Evolutionary conservation across 1,140 invertebrate species (phyloP).

Genomic region (Microplitis mediator): DNA sequence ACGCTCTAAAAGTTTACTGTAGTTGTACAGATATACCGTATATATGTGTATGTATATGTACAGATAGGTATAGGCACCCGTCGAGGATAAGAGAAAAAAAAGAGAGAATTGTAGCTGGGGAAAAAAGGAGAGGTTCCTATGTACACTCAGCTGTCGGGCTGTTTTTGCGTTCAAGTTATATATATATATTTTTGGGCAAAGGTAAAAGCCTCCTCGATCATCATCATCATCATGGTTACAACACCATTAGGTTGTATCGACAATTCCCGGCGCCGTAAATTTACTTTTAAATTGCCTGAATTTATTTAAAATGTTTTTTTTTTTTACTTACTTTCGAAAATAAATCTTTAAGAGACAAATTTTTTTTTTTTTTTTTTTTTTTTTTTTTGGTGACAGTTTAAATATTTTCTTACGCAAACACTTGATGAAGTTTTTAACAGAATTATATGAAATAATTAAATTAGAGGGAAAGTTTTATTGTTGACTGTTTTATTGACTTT

Average conservation of each 20-base stretch:
- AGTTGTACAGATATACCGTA: not conserved
- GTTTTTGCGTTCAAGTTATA: slow-evolving; percentile 35
- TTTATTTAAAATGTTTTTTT: not conserved
- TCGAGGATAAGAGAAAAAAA: slow-evolving; percentile 21
- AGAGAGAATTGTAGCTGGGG: not conserved
- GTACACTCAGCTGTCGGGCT: slow-evolving; percentile 48
- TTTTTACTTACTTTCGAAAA: too few species aligned
- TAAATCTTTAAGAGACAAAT: too few species aligned
- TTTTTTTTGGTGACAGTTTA: too few species aligned
- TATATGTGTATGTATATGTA: not conserved
- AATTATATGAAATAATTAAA: too few species aligned
- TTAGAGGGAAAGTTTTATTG: too few species aligned
- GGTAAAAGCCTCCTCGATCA: slow-evolving; percentile 10
- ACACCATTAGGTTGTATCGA: slow-evolving; percentile 9
- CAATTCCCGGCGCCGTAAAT: not conserved
- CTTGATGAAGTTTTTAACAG: too few species aligned
- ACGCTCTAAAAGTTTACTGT: not conserved
- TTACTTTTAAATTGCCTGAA: not conserved
- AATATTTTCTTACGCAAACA: too few species aligned
- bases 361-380: too few species aligned
- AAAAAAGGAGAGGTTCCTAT: slow-evolving; percentile 30
- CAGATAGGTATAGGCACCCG: slow-evolving; percentile 1
- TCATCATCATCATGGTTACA: not conserved
- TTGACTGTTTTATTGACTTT: too few species aligned
- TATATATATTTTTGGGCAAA: not conserved